Percentiles rank a stretch among this genome's conserved stretches.
Evolutionary conservation across 2,113 vertebrate species (phyloP).

Genomic region (Amphiprion percula): DNA sequence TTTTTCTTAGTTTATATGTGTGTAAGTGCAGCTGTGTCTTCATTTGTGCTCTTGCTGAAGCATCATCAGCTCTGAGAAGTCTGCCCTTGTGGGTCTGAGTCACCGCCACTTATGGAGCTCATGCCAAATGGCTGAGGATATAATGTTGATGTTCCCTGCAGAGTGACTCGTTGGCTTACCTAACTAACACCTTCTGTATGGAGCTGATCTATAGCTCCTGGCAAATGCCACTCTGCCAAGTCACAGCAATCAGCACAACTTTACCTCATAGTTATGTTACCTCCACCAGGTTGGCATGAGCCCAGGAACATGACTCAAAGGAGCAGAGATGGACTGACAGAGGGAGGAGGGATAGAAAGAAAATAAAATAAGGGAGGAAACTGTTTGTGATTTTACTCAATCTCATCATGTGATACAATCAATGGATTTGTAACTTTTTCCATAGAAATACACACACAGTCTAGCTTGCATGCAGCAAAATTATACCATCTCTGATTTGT

Average conservation of each 20-base stretch:
- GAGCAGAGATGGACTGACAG: not conserved
- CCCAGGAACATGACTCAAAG: conserved; percentile 17
- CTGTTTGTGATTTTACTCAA: too few relatives aligned
- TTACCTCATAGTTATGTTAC: conserved; percentile 42
- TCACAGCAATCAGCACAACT: conserved; percentile 34
- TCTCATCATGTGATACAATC: too few relatives aligned
- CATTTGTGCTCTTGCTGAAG: conserved; percentile 19
- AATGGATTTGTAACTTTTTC: too few relatives aligned
- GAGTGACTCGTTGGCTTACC: conserved; percentile 40
- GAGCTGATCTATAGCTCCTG: conserved; percentile 33
- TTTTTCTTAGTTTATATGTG: conserved; percentile 20
- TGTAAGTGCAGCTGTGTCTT: conserved; percentile 37
- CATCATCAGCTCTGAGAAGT: conserved; percentile 21
- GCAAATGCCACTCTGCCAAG: conserved; percentile 7
- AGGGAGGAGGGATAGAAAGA: too few relatives aligned
- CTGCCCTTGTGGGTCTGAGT: conserved; percentile 52
- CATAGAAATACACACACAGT: too few relatives aligned
- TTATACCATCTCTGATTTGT: not conserved
- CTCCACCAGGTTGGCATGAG: conserved; percentile 11
- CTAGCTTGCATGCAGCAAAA: too few relatives aligned
- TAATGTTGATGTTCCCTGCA: conserved; percentile 29
- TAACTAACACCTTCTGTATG: conserved; percentile 30
- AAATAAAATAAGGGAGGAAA: too few relatives aligned
- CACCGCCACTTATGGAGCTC: conserved; percentile 40
- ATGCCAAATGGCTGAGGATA: conserved; percentile 52